Conservation (phyloP, 2,888 invertebrate species). For the Malthinus seriepunctatus region DNA sequence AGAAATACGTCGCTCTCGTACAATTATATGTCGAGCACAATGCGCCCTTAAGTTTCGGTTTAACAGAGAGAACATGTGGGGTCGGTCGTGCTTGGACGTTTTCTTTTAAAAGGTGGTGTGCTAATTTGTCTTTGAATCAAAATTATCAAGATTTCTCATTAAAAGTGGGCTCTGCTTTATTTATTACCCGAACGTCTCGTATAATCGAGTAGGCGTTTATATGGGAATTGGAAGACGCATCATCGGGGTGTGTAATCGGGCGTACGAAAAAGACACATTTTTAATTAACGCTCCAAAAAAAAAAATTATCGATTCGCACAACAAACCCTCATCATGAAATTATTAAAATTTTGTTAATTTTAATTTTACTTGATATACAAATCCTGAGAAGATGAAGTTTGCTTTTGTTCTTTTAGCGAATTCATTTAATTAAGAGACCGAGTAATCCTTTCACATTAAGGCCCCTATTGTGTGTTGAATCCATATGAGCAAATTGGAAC, state of each 20-base stretch:
- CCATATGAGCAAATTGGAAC: slow-evolving; percentile 30
- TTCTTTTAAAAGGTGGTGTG: slow-evolving; percentile 15
- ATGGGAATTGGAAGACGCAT: slow-evolving; percentile 26
- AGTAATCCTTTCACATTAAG: slow-evolving; percentile 29
- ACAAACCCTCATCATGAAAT: neutral
- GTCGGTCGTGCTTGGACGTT: slow-evolving; percentile 19
- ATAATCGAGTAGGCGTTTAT: slow-evolving; percentile 25
- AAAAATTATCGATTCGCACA: neutral
- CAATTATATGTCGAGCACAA: slow-evolving; percentile 45
- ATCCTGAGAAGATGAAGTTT: slow-evolving; percentile 11
- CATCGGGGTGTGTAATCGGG: slow-evolving; percentile 28
- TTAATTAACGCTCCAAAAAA: slow-evolving; percentile 33
- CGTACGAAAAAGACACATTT: slow-evolving; percentile 37
- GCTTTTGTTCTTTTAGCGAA: slow-evolving; percentile 22
- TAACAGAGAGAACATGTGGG: slow-evolving; percentile 7
- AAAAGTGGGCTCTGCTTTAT: slow-evolving; percentile 28
- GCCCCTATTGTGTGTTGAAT: slow-evolving; percentile 24
- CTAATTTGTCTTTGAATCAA: slow-evolving; percentile 16
- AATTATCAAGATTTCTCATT: slow-evolving; percentile 29
- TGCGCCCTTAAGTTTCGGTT: slow-evolving; percentile 3
- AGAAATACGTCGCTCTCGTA: slow-evolving; percentile 57
- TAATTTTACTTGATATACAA: neutral
- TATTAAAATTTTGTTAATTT: slow-evolving; percentile 12
- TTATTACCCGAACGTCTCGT: slow-evolving; percentile 22
- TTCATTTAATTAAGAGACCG: slow-evolving; percentile 30